phyloP scores from a whole-genome alignment of 2,888 invertebrate species.

The Meghimatium bilineatum region DNA sequence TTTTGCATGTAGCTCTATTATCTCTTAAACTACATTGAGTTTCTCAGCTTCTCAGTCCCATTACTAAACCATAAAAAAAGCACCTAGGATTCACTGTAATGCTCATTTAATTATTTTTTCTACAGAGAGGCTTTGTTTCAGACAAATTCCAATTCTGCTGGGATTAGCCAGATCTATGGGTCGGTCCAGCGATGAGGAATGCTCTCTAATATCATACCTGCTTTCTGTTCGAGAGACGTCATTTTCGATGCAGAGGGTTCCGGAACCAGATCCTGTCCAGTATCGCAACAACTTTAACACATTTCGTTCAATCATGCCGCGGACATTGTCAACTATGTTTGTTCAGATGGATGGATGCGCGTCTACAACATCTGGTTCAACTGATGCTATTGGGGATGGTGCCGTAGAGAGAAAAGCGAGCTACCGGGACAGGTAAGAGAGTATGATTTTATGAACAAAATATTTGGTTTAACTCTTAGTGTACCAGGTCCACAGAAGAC shows the following conservation, averaged over 20 bases:
- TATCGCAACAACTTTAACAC: conserved; percentile 74
- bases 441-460: background rate
- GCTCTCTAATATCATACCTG: conserved; percentile 84
- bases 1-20: too few relatives aligned
- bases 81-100: too few relatives aligned
- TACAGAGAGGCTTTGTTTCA: conserved; percentile 87
- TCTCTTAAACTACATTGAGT: too few relatives aligned
- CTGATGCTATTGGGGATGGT: conserved; percentile 41
- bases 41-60: too few relatives aligned
- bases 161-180: conserved; percentile 94
- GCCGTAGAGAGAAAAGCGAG: conserved; percentile 33
- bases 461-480: background rate
- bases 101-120: background rate
- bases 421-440: conserved; percentile 51
- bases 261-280: conserved; percentile 22
- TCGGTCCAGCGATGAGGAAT: conserved; percentile 86
- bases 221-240: conserved; percentile 47
- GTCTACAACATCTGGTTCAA: conserved; percentile 50
- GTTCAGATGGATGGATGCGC: conserved; percentile 60
- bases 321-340: conserved; percentile 84
- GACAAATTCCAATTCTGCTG: conserved; percentile 89
- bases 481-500: too few relatives aligned
- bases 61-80: too few relatives aligned
- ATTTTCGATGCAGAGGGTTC: conserved; percentile 29
- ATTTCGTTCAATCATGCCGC: conserved; percentile 90